These are phyloP conservation scores for Hypothenemus hampei DNA, from an alignment of 1,140 invertebrate species.

Conservation along the genomic window DNA sequence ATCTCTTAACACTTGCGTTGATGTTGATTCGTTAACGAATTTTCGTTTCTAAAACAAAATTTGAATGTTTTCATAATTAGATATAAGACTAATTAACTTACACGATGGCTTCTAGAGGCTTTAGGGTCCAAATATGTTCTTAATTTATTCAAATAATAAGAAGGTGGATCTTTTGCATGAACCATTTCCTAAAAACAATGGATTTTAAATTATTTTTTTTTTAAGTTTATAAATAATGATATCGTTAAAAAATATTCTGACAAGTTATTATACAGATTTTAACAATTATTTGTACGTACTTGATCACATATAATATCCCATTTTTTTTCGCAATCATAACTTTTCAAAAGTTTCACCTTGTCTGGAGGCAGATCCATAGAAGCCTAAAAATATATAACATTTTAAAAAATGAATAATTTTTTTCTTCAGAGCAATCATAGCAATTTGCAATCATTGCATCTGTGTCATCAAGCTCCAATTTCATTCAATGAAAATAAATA, in stretches of 20 bases:
- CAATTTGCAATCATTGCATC: too few species aligned
- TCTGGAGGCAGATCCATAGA: slow-evolving; percentile 99
- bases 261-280: background rate
- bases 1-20: slow-evolving; percentile 95
- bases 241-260: background rate
- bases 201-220: slow-evolving; percentile 2
- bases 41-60: slow-evolving; percentile 84
- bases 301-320: slow-evolving; percentile 99
- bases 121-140: slow-evolving; percentile 93
- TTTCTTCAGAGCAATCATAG: too few species aligned
- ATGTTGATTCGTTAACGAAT: slow-evolving; percentile 94
- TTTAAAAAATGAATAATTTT: background rate
- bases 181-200: slow-evolving; percentile 76
- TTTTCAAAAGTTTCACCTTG: slow-evolving; percentile 94
- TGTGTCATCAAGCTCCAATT: too few species aligned
- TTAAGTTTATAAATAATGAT: background rate
- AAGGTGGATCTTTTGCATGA: slow-evolving; percentile 92
- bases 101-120: slow-evolving; percentile 88
- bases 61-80: background rate
- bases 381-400: slow-evolving; percentile 57
- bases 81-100: slow-evolving; percentile 48
- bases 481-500: too few species aligned
- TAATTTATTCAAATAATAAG: slow-evolving; percentile 90
- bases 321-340: slow-evolving; percentile 97
- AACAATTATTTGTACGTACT: slow-evolving; percentile 51